Percentiles rank a stretch among this genome's conserved stretches.
These are phyloP conservation scores for Graptemys geographica DNA, from an alignment of 2,797 vertebrate genomes.

Conservation along the genomic window DNA sequence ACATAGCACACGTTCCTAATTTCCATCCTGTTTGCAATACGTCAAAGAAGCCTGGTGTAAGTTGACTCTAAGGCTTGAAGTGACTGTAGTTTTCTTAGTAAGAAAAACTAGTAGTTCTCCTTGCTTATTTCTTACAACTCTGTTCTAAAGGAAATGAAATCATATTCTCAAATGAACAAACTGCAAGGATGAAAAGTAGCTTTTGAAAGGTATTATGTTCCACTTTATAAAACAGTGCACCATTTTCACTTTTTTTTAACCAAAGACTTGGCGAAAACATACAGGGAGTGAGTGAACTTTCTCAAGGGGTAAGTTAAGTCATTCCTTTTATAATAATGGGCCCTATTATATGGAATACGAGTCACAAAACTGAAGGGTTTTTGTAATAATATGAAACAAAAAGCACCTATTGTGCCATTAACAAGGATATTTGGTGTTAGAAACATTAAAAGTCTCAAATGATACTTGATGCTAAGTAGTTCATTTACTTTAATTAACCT, in stretches of 20 bases:
- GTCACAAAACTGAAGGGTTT: neutral
- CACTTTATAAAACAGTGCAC: conserved; percentile 21
- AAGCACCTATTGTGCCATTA: neutral
- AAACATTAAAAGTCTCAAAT: conserved; percentile 25
- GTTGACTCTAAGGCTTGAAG: neutral
- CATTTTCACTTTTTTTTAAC: conserved; percentile 31
- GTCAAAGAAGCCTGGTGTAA: neutral
- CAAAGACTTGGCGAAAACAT: conserved; percentile 20
- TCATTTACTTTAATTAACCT: conserved; percentile 36
- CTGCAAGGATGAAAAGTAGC: neutral
- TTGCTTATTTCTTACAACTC: neutral
- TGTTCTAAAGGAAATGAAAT: neutral
- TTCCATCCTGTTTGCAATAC: neutral
- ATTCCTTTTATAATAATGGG: conserved; percentile 39
- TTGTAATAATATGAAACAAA: neutral
- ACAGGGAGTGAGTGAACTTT: conserved; percentile 2
- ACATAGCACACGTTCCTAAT: neutral
- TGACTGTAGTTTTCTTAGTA: neutral
- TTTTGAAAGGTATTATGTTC: conserved; percentile 36
- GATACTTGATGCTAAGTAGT: conserved; percentile 19
- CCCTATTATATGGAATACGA: neutral
- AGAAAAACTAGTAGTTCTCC: neutral
- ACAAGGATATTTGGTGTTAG: conserved; percentile 36
- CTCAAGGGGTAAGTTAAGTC: neutral
- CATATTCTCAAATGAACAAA: neutral